Percentiles rank a stretch among this genome's conserved stretches.
phyloP scores from a whole-genome alignment of 2,888 invertebrate genomes.

The Notocelia uddmanniana region DNA sequence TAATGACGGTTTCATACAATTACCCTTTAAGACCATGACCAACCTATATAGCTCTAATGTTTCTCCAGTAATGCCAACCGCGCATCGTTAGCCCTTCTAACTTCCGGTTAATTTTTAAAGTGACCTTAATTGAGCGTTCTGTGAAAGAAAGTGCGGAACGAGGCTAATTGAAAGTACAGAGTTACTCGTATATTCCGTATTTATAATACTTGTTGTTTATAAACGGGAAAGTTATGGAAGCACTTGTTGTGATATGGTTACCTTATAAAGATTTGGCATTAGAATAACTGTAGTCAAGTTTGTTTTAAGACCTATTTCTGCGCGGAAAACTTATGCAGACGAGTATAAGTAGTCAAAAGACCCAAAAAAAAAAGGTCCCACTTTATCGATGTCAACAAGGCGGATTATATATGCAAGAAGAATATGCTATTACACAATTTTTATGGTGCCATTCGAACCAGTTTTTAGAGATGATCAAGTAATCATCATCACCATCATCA shows the following conservation, averaged over 20 bases:
- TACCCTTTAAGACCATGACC: constrained; percentile 35
- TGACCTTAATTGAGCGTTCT: constrained; percentile 46
- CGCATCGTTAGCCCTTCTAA: constrained; percentile 39
- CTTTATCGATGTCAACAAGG: too few relatives aligned
- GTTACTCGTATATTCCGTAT: constrained; percentile 21
- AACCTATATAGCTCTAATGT: constrained; percentile 18
- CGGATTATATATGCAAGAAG: too few relatives aligned
- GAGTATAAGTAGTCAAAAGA: too few relatives aligned
- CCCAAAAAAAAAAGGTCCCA: too few relatives aligned
- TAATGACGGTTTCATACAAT: constrained; percentile 38
- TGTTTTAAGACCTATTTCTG: background rate
- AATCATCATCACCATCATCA: too few relatives aligned
- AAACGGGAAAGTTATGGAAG: constrained; percentile 4
- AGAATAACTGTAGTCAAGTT: background rate
- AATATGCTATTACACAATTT: too few relatives aligned
- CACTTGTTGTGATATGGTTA: constrained; percentile 11
- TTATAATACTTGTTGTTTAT: background rate
- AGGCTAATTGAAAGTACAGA: constrained; percentile 35
- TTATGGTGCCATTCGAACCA: too few relatives aligned
- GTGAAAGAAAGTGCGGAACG: constrained; percentile 41
- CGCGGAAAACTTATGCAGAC: too few relatives aligned
- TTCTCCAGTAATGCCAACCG: constrained; percentile 29
- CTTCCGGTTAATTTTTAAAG: constrained; percentile 41
- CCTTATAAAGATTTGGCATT: constrained; percentile 10
- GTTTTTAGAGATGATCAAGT: too few relatives aligned